Evolutionary conservation across 2,888 invertebrate genomes (phyloP).

Genomic region (Mamestra brassicae): DNA sequence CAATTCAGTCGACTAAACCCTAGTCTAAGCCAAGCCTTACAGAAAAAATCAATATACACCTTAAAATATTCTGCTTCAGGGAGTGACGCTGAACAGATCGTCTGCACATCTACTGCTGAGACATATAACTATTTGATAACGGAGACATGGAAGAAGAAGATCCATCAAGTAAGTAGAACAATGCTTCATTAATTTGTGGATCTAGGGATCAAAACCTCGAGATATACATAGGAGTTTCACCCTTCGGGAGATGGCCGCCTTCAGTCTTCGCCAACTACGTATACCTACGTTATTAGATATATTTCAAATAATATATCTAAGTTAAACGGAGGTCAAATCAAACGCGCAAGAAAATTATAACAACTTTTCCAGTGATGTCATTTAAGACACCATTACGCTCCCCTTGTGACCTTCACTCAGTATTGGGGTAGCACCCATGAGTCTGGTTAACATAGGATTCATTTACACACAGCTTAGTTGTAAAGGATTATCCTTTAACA

Average conservation of each 20-base stretch:
- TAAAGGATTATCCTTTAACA: too few relatives aligned
- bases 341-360: not conserved
- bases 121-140: not conserved
- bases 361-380: too few relatives aligned
- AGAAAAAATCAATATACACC: conserved; percentile 14
- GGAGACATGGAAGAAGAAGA: not conserved
- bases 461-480: not conserved
- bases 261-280: not conserved
- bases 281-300: not conserved
- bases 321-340: not conserved
- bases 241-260: not conserved
- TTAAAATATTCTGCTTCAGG: not conserved
- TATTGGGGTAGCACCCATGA: not conserved
- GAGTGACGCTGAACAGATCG: not conserved
- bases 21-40: not conserved
- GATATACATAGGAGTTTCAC: too few relatives aligned
- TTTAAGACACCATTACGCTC: not conserved
- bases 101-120: not conserved
- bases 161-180: conserved; percentile 22
- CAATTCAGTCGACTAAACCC: not conserved
- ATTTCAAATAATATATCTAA: not conserved
- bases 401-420: not conserved
- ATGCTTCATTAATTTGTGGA: not conserved
- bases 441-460: too few relatives aligned
- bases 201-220: not conserved